Evolutionary conservation across 2,113 vertebrate genomes (phyloP), one percentile per base, ranked within the genome.

Genomic region (Sterna hirundo): DNA sequence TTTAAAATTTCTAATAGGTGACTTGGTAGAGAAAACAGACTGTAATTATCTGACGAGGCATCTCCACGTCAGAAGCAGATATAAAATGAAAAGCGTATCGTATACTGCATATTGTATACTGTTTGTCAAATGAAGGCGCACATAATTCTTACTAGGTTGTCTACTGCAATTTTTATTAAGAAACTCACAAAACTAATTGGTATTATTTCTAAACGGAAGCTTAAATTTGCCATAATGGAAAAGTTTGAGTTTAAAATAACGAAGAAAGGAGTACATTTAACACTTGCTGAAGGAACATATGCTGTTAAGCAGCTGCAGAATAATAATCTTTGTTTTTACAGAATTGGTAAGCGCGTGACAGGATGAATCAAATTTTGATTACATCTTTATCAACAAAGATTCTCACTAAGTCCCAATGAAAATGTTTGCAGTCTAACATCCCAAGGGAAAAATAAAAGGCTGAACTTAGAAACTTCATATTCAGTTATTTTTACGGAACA

Each of bases 401-500:
- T 60, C 29, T 76, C 62, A 60, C 11, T 38, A 74, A 62, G 13
- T 74, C 42, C 65, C 83, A 47, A 77, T 74, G 55, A 92, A 88
- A 81, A 71, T 57, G 32, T 69, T 81, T 81, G 38, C 52, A 86
- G 71, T 72, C 74, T 85, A 91, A 89, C 74, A 94, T 27, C 72
- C 62, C 64, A 58, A 70, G 32, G 8, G 4, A 6, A 52, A 71
- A 80, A 62, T 51, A 70, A 72, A 75, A 54, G 5, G 58, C 49
- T 54, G 25, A 94, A 86, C 38, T 54, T 84, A 60, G 26, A 94
- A 95, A 47, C 29, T 93, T 89, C 88, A 62, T 69, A 88, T 88
- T 88, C 69, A 81, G 77, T 82, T 95, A 91, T 92, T 96, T 91
- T 89, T 89, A 89, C 32, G 40, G 72, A 95, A 91, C 61, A 78